A percentile compares a stretch with the other conserved stretches of the same genome.
Conservation (phyloP, 2,113 vertebrate species). For the Macroglossus sobrinus region DNA sequence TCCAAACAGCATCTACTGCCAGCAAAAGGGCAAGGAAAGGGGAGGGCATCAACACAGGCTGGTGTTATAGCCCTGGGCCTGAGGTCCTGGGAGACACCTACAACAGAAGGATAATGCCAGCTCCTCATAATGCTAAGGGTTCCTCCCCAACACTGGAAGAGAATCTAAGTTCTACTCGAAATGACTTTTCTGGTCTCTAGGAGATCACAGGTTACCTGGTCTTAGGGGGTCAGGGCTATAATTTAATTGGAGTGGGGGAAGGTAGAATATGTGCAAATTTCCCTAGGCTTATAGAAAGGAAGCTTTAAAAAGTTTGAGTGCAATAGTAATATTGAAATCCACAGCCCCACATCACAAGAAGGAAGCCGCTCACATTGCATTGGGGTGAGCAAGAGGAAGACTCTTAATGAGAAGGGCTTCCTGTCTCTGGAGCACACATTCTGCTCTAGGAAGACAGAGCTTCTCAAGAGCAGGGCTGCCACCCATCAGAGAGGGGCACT, state of each 20-base stretch:
- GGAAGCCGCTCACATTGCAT: fast-evolving
- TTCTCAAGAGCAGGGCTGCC: neutral
- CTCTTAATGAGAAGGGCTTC: neutral
- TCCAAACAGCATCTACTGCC: neutral
- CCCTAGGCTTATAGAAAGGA: neutral
- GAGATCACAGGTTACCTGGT: neutral
- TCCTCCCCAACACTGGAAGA: neutral
- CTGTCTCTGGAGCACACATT: neutral
- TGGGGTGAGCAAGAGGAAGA: neutral
- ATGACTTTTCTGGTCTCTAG: neutral
- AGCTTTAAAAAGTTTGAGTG: neutral
- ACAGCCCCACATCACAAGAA: neutral
- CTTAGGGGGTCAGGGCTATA: neutral
- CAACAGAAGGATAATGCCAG: neutral
- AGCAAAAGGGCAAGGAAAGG: neutral
- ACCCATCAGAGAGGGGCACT: neutral
- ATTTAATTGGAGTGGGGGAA: neutral
- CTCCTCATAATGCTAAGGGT: no score
- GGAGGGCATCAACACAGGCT: neutral
- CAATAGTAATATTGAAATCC: neutral
- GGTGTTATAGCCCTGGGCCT: fast-evolving
- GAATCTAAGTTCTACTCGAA: neutral
- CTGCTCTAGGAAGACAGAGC: neutral
- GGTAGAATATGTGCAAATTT: neutral
- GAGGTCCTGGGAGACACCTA: neutral